Evolutionary conservation across 1,140 invertebrate genomes (phyloP).

Genomic region (Leguminivora glycinivorella): DNA sequence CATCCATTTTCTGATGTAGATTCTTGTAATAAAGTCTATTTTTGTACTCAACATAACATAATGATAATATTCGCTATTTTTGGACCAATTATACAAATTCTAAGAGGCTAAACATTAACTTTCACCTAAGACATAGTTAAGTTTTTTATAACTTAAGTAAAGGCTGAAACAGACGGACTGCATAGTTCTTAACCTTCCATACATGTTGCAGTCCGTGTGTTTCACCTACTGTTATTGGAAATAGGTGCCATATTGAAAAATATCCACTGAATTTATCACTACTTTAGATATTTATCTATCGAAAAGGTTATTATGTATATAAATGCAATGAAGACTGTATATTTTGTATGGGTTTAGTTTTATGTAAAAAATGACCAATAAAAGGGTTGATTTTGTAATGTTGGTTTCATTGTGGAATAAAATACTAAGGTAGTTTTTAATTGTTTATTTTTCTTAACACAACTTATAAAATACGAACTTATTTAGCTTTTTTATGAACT

Average conservation of each 20-base stretch:
- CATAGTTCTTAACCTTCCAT: not conserved
- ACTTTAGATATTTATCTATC: conserved; percentile 15
- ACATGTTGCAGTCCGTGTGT: not conserved
- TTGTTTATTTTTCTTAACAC: not conserved
- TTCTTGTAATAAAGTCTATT: no score
- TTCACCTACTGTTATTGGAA: not conserved
- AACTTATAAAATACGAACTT: not conserved
- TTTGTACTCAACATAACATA: no score
- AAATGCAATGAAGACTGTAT: conserved; percentile 66
- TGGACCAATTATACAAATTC: conserved; percentile 5
- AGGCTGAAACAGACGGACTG: not conserved
- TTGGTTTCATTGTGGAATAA: not conserved
- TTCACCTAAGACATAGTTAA: not conserved
- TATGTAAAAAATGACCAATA: conserved; percentile 7
- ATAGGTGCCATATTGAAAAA: conserved; percentile 25
- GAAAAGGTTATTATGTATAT: conserved; percentile 47
- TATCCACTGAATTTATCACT: conserved; percentile 15
- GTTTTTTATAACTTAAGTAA: not conserved
- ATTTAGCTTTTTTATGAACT: conserved; percentile 31
- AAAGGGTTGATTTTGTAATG: not conserved
- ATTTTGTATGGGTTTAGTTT: conserved; percentile 57
- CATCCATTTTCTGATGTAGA: no score
- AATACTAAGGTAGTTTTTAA: not conserved
- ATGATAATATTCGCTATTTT: not conserved
- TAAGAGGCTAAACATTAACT: conserved; percentile 10